Evolutionary conservation across 2,888 invertebrate species (phyloP).

Genomic region (Lapara coniferarum): DNA sequence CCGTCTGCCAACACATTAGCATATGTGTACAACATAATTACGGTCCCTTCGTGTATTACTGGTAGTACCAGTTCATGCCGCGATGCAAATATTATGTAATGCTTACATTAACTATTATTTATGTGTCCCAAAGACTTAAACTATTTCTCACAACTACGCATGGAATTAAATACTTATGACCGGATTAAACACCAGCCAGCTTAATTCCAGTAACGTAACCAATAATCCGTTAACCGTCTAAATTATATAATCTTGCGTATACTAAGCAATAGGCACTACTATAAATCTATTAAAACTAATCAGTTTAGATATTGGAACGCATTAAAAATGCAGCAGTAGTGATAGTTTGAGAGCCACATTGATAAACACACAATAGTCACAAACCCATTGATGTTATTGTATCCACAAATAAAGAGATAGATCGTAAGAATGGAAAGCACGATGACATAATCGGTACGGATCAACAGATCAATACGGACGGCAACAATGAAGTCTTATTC

Average conservation of each 20-base stretch:
- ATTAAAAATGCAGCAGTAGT: too few relatives aligned
- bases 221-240: not conserved
- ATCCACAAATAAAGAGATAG: not conserved
- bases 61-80: not conserved
- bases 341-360: too few relatives aligned
- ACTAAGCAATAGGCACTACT: not conserved
- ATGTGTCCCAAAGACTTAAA: not conserved
- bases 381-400: not conserved
- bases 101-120: conserved; percentile 2
- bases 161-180: not conserved
- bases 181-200: not conserved
- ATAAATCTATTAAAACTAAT: not conserved
- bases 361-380: too few relatives aligned
- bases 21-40: conserved; percentile 26
- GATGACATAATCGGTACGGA: conserved; percentile 37
- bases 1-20: conserved; percentile 28
- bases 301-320: too few relatives aligned
- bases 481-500: conserved; percentile 39
- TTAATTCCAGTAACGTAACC: not conserved
- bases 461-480: conserved; percentile 35
- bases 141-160: not conserved
- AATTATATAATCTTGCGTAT: not conserved
- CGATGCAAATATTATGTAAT: conserved; percentile 8
- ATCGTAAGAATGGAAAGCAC: not conserved
- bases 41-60: conserved; percentile 10